Evolutionary conservation across 92 coral and sea anemone genomes (phyloP), one percentile per base, ranked within the genome.

Genomic region (Parazoanthus atlanticus): DNA sequence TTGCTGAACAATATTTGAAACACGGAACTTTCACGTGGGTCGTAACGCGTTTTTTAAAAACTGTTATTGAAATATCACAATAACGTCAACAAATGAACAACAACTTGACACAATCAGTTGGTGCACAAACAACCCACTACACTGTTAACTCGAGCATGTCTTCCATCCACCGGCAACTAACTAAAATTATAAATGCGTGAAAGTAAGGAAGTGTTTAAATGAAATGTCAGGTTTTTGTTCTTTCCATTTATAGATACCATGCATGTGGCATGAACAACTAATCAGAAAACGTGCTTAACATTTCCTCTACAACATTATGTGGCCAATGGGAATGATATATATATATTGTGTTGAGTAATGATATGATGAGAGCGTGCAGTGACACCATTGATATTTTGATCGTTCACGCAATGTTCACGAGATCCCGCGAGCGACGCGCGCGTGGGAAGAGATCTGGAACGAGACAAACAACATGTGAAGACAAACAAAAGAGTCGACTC

Each of bases 391-490:
- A 30, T 79, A 65, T 79, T 79, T 79, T 49, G 28, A 26, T 78
- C 33, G 32, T 46, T 78, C 65, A 47, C 65, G 82, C 65, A 28
- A 31, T 47, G 16, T 58, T 33, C 65, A 21, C 65, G 26, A 13
- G 6, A 17, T 9, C 33, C 26, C 36, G 56, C 86, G 79, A n/a
- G 29, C 52, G 29, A n/a, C 26, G 41, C 61, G 32, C 65, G 78
- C 64, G 2, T n/a, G 46, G 52, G 40, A 12, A 54, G 87, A 70
- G 67, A 47, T 71, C 78, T 84, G 87, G 78, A 84, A 29, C 78
- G 78, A 70, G 78, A 84, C 76, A 82, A 82, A 82, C 86, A 84
- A 84, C 87, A 84, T 84, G 77, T 84, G 13, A 7, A 17, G 10
- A 46, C 49, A 46, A 46, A 46, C 49, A 46, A 46, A 36, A 16